A percentile compares a stretch with the other conserved stretches of the same genome.
Conservation (phyloP, 2,113 vertebrate species). For the Pelobates fuscus region DNA sequence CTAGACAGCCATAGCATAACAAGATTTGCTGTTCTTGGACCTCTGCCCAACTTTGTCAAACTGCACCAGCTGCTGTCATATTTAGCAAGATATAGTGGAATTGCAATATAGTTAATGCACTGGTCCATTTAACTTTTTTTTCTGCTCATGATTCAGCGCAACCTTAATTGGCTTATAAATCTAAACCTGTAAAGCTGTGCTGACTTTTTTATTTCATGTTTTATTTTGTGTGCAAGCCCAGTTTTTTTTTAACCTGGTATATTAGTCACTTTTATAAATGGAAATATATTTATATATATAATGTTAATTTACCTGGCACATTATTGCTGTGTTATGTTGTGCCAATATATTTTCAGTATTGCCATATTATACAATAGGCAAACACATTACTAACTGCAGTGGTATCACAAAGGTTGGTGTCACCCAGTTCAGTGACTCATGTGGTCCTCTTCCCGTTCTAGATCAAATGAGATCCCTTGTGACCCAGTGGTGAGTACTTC, state of each 20-base stretch:
- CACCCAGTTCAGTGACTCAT: too few relatives aligned
- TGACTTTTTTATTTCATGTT: not conserved
- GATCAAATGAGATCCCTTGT: too few relatives aligned
- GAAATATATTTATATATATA: not conserved
- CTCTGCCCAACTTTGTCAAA: conserved; percentile 35
- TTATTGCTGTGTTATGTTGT: too few relatives aligned
- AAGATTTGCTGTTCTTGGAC: conserved; percentile 49
- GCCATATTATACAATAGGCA: too few relatives aligned
- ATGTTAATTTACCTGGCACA: too few relatives aligned
- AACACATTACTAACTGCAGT: too few relatives aligned
- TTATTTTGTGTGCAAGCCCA: too few relatives aligned
- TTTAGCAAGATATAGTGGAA: conserved; percentile 38
- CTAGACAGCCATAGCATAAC: conserved; percentile 44
- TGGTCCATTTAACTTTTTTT: conserved; percentile 13
- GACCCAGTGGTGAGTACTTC: too few relatives aligned
- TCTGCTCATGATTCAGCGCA: conserved; percentile 17
- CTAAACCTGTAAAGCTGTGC: conserved; percentile 1
- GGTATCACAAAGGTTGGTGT: too few relatives aligned
- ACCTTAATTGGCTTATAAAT: conserved; percentile 29
- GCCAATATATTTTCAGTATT: too few relatives aligned
- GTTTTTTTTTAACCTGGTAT: too few relatives aligned
- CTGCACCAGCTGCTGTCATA: conserved; percentile 45
- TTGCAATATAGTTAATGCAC: conserved; percentile 42
- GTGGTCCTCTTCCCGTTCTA: too few relatives aligned
- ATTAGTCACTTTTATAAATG: not conserved